Percentiles rank a stretch among this genome's conserved stretches.
Evolutionary conservation across 37 sponge, comb jelly and placozoan species (phyloP).

Genomic region (Aphrocallistes beatrix): DNA sequence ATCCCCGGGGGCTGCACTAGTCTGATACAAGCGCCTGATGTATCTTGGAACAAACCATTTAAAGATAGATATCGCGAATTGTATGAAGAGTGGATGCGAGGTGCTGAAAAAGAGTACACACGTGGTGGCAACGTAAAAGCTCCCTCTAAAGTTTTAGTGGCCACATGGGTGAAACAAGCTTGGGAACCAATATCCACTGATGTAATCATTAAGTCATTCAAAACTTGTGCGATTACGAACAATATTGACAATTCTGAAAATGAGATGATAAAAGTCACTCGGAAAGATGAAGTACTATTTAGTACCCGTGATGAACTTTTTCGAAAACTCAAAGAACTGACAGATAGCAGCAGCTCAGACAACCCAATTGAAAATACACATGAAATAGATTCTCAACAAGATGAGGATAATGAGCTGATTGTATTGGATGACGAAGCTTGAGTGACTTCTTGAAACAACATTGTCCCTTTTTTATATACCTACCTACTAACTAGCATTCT

Average conservation of each 20-base stretch:
- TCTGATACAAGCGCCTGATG: conserved; percentile 38
- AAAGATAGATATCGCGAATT: conserved; percentile 21
- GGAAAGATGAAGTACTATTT: conserved; percentile 28
- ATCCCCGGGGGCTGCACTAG: conserved; percentile 41
- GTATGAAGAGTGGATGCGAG: conserved; percentile 40
- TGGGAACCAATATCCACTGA: conserved; percentile 32
- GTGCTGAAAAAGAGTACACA: conserved; percentile 39
- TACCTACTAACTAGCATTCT: no score
- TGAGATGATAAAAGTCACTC: conserved; percentile 27
- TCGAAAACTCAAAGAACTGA: not conserved
- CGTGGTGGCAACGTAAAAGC: conserved; percentile 35
- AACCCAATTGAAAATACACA: not conserved
- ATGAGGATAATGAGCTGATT: not conserved
- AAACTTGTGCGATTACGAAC: conserved; percentile 33
- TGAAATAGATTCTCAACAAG: not conserved
- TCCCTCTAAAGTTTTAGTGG: conserved; percentile 25
- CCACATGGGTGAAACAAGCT: conserved; percentile 33
- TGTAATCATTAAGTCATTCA: conserved; percentile 31
- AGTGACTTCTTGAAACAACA: no score
- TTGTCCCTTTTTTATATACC: no score
- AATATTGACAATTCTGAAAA: conserved; percentile 24
- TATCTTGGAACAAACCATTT: conserved; percentile 35
- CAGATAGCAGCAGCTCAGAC: not conserved
- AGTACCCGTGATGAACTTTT: not conserved
- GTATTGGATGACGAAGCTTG: not conserved